Percentiles rank a stretch among this genome's conserved stretches.
These are phyloP conservation scores for Pseudorectes ferrugineus DNA, from an alignment of 2,113 vertebrate species.

Conservation along the genomic window DNA sequence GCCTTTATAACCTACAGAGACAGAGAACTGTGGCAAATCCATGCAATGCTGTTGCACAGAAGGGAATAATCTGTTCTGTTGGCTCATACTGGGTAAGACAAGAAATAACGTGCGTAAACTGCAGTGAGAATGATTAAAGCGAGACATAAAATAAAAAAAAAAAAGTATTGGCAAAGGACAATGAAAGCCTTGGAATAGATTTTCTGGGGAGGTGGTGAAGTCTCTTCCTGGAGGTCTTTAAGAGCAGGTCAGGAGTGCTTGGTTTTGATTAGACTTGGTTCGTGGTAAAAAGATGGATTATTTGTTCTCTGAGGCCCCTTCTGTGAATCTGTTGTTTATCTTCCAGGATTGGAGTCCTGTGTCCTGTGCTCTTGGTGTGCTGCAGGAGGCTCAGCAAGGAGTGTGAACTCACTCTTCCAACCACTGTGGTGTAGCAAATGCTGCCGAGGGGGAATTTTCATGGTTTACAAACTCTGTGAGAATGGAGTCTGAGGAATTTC, in stretches of 20 bases:
- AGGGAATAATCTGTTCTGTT: slow-evolving; percentile 3
- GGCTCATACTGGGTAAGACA: neutral
- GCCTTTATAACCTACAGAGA: neutral
- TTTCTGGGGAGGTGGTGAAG: neutral
- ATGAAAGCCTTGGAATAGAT: neutral
- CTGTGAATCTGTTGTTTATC: neutral
- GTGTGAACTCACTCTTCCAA: neutral
- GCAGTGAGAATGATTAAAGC: neutral
- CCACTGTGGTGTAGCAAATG: neutral
- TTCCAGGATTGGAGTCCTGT: neutral
- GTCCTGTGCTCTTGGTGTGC: neutral
- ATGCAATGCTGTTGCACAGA: neutral
- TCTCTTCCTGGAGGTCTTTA: neutral
- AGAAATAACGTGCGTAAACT: neutral
- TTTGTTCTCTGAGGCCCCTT: neutral
- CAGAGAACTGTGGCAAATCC: neutral
- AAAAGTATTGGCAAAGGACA: neutral
- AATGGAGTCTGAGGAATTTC: neutral
- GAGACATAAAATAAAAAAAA: neutral
- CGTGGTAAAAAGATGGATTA: neutral
- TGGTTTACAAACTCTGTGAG: neutral
- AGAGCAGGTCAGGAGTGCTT: neutral
- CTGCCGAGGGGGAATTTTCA: neutral
- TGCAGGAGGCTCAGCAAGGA: neutral
- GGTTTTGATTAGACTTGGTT: neutral